Evolutionary conservation across 2,888 invertebrate genomes (phyloP).

Genomic region (Mythimna pallens): DNA sequence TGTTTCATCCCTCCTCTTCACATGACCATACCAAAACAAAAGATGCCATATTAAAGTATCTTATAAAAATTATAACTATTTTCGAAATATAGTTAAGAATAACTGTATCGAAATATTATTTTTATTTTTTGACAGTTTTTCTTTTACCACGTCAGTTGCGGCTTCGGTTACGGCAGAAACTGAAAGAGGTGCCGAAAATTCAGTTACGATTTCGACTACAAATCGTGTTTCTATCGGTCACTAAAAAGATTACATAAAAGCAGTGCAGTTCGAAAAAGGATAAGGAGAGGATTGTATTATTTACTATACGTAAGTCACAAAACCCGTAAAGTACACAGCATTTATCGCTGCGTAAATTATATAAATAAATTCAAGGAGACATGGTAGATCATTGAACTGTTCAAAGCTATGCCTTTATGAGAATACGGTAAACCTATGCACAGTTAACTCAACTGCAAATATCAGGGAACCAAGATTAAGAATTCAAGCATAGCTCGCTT

Average conservation of each 20-base stretch:
- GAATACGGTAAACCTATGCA: conserved; percentile 14
- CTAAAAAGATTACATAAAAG: background rate
- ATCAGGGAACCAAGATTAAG: background rate
- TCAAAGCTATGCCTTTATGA: conserved; percentile 6
- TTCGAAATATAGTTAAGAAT: no score
- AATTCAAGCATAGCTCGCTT: conserved; percentile 3
- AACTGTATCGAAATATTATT: no score
- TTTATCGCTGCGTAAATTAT: conserved; percentile 33
- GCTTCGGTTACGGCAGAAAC: no score
- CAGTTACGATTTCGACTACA: no score
- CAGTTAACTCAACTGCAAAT: conserved; percentile 25
- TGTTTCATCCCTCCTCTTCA: no score
- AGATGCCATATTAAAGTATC: no score
- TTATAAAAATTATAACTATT: no score
- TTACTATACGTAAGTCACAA: background rate
- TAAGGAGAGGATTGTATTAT: background rate
- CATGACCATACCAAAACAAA: no score
- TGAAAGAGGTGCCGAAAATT: no score
- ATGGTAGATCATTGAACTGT: conserved; percentile 37
- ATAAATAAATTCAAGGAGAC: conserved; percentile 44
- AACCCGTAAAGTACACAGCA: conserved; percentile 23
- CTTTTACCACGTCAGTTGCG: no score
- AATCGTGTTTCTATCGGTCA: no score
- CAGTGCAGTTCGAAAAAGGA: background rate
- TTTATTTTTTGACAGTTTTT: no score